Base-by-base conservation (phyloP, 2,797 vertebrate genomes). In the Scolopax bukidnonensis region DNA sequence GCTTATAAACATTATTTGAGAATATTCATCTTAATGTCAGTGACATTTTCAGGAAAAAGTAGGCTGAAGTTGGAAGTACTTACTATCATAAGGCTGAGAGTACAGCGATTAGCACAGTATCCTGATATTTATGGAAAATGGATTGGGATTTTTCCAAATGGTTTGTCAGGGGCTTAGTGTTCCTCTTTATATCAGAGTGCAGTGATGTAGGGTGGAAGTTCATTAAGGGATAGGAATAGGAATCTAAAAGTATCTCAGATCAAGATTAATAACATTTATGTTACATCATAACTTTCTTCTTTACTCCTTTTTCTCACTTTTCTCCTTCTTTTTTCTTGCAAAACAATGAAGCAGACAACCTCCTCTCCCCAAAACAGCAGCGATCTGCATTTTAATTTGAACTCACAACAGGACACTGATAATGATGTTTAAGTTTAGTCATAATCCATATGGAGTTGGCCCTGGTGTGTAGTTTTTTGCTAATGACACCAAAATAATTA, bases 41-140 rank as follows among this genome's bases (percentile, higher is more conserved):
- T 89, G 85, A 67, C 76, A 89, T 90, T 96, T 96, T 79, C 74
- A 80, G 75, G 70, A 74, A 79, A 93, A 93, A 83, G 84, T 68
- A 92, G 74, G 40, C 67, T 92, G 87, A 81, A 95, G 61, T 63
- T 85, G 69, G 43, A 93, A 79, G 47, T 82, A 51, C 71, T 87
- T 89, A 56, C 33, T 84, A 91, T 79, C 61, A 47, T 40, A 86
- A 76, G 41, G 10, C 61, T 81, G 30, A 91, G 36, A 38, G 30
- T 71, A 51, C 38, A 69, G 40, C 0, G 8, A 94, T 76, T 93
- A 88, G n/a, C 32, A 50, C 2, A 2, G 28, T 75, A 50, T 75
- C 54, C 80, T 78, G 57, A 30, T 79, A 65, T 90, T 75, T 94
- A 69, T 38, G 30, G 84, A 59, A 93, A 89, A 82, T 45, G 27